These are phyloP conservation scores for Lepus americanus DNA, from an alignment of 2,113 vertebrate genomes.

Conservation along the genomic window DNA sequence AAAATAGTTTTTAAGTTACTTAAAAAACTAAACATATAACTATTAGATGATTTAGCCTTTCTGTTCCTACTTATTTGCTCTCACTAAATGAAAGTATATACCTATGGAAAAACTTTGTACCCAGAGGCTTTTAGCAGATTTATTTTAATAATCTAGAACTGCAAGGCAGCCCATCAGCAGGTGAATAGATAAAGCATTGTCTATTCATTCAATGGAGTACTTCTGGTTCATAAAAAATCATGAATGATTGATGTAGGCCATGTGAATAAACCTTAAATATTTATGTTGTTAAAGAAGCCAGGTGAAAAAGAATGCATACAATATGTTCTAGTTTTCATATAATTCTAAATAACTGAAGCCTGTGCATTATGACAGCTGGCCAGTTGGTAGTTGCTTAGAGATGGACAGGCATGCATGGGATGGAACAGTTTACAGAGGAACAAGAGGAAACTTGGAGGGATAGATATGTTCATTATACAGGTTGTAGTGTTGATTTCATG, in stretches of 20 bases:
- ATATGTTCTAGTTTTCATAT: background rate
- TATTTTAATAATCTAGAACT: background rate
- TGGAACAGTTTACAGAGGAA: background rate
- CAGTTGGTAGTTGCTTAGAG: background rate
- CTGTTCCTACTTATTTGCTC: background rate
- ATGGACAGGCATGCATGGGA: background rate
- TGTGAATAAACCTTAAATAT: background rate
- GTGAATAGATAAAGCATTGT: background rate
- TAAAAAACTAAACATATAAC: background rate
- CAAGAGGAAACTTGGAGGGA: background rate
- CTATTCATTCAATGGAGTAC: background rate
- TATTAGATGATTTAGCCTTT: background rate
- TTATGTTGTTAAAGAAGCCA: background rate
- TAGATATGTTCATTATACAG: conserved; percentile 22
- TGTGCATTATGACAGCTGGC: background rate
- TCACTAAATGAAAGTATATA: background rate
- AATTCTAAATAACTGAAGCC: background rate
- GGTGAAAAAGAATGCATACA: background rate
- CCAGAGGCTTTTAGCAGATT: background rate
- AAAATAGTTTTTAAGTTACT: background rate
- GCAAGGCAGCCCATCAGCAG: background rate
- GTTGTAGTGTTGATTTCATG: conserved; percentile 10
- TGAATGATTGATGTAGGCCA: background rate
- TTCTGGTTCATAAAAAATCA: background rate
- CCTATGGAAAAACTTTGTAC: background rate